Evolutionary conservation across 2,888 invertebrate genomes (phyloP).

Genomic region (Lordiphosa andalusiaca): DNA sequence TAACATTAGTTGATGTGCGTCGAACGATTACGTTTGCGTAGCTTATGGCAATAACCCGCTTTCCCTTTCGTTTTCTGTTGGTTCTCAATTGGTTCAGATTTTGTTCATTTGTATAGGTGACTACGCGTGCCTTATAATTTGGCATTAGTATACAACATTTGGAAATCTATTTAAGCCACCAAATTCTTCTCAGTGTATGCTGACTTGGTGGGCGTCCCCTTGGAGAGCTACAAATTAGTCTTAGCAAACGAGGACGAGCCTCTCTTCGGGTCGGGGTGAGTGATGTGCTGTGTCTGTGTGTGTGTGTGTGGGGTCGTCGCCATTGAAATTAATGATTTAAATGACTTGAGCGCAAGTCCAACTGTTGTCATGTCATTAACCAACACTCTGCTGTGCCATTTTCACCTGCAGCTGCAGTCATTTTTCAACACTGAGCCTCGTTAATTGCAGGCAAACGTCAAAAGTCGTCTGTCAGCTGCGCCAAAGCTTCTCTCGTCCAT

Average conservation of each 20-base stretch:
- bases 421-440: slow-evolving; percentile 72
- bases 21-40: no score
- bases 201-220: slow-evolving; percentile 37
- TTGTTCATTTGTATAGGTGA: no score
- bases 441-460: slow-evolving; percentile 79
- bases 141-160: no score
- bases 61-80: no score
- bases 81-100: no score
- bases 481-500: slow-evolving; percentile 40
- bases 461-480: slow-evolving; percentile 75
- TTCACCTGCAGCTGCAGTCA: slow-evolving; percentile 54
- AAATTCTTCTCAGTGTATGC: slow-evolving; percentile 8
- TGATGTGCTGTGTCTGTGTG: slow-evolving; percentile 16
- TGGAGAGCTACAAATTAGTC: slow-evolving; percentile 61
- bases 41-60: no score
- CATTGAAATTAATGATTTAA: slow-evolving; percentile 77
- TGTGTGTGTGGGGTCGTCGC: slow-evolving; percentile 70
- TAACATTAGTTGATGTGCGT: no score
- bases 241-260: slow-evolving; percentile 51
- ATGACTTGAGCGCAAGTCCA: slow-evolving; percentile 57
- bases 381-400: slow-evolving; percentile 60
- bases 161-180: no score
- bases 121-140: no score
- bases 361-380: slow-evolving; percentile 66
- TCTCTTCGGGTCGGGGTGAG: slow-evolving; percentile 7